Evolutionary conservation across 2,113 vertebrate genomes (phyloP).

Genomic region (Candoia aspera): DNA sequence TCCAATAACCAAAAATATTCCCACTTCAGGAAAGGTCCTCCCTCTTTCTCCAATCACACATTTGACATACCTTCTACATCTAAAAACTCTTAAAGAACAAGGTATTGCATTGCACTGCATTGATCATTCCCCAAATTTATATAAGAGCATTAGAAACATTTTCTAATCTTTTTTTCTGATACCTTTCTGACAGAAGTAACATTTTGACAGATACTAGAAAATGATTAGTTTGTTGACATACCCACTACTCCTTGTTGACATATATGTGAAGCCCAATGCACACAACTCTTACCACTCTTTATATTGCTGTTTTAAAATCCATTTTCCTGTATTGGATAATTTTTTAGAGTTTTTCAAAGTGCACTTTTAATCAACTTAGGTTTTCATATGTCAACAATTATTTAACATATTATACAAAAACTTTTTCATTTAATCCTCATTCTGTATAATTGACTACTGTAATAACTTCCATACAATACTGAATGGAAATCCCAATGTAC

Average conservation of each 20-base stretch:
- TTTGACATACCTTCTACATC: not conserved
- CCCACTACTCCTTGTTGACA: too few relatives aligned
- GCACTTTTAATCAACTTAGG: not conserved
- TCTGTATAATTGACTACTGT: not conserved
- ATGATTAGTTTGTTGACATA: too few relatives aligned
- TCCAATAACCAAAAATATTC: not conserved
- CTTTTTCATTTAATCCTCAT: not conserved
- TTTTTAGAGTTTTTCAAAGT: not conserved
- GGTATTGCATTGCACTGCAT: not conserved
- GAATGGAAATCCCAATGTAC: conserved; percentile 45
- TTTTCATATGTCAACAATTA: not conserved
- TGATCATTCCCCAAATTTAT: not conserved
- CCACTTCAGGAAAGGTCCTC: not conserved
- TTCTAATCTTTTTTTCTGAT: not conserved
- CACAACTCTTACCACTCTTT: too few relatives aligned
- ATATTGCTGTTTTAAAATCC: not conserved
- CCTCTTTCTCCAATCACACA: not conserved
- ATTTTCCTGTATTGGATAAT: not conserved
- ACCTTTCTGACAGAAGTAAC: not conserved
- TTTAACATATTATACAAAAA: not conserved
- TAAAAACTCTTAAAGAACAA: not conserved
- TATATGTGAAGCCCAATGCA: too few relatives aligned
- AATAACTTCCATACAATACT: not conserved
- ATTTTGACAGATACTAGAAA: not conserved
- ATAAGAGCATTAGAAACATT: not conserved